Percentiles rank a stretch among this genome's conserved stretches.
Conservation (phyloP, 2,797 vertebrate species). For the Lutjanus argentimaculatus region DNA sequence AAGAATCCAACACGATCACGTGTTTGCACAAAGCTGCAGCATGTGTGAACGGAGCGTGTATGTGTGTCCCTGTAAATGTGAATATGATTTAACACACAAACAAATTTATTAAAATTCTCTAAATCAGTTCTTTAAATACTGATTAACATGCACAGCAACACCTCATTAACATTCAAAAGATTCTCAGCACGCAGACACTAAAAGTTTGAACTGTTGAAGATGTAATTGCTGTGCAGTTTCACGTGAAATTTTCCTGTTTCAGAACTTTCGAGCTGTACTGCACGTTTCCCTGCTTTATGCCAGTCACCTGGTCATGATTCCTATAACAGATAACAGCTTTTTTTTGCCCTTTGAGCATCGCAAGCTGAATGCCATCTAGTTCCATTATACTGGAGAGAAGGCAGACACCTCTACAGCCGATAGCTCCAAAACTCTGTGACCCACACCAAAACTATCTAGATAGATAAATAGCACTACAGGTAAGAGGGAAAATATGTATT, state of each 20-base stretch:
- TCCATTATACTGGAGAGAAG: no score
- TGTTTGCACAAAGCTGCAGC: not conserved
- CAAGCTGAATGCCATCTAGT: no score
- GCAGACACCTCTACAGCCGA: no score
- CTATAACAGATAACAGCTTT: no score
- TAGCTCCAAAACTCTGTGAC: no score
- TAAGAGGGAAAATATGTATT: no score
- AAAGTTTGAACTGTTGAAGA: not conserved
- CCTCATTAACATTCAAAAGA: not conserved
- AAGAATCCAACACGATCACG: constrained; percentile 5
- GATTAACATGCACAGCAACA: not conserved
- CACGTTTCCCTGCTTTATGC: no score
- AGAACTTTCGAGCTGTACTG: not conserved
- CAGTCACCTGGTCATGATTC: no score
- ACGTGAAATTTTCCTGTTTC: no score
- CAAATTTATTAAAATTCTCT: constrained; percentile 13
- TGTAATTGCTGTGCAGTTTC: not conserved
- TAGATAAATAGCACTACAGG: no score
- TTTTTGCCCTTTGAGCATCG: no score
- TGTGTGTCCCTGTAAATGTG: not conserved
- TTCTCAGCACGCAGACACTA: not conserved
- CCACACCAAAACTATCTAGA: no score
- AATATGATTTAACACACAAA: not conserved
- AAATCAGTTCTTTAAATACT: constrained; percentile 22
- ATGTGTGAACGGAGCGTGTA: not conserved